Base-by-base conservation (phyloP, 2,797 vertebrate genomes). In the Typhlichthys subterraneus region DNA sequence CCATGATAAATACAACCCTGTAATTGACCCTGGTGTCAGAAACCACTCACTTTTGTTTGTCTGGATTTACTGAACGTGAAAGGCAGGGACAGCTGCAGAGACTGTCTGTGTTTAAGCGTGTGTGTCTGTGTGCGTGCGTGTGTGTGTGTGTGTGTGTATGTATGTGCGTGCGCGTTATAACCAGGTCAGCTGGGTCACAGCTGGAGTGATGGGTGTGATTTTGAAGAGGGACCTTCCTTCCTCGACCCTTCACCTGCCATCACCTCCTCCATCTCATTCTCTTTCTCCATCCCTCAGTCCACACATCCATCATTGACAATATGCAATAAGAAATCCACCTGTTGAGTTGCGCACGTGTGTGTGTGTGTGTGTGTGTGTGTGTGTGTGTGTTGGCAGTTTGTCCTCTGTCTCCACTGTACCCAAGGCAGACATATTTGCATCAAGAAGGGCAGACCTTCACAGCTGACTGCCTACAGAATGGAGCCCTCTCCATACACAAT, bases 181-280 rank as follows among this genome's bases (percentile, higher is more conserved):
- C 51, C 62, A 64, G 80, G 83, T 81, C 79, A 81, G 56, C 49
- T 31, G 51, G 80, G 80, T 85, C 82, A 81, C 14, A n/a, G 13
- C 59, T 67, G 60, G 76, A 87, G 79, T 86, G 84, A 89, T 83
- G 79, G 82, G 58, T 77, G 59, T 62, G 77, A 63, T 80, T 83
- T 83, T 83, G 76, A 84, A 77, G 69, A 50, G 23, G 75, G 80
- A 81, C 78, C 82, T 67, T 38, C 59, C 69, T 75, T 75, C 67
- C 68, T 70, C 70, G 68, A 53, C 67, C 65, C 58, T 62, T 84
- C 75, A 82, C 76, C 78, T 73, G 65, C 67, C 42, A 3, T 45
- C 42, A 59, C 52, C 61, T 69, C 57, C 52, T 70, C 53, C 68
- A 74, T 67, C 63, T 45, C 59, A 7, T 77, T 59, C 60, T 63